phyloP scores from a whole-genome alignment of 2,113 vertebrate genomes.

The Hippocampus zosterae region DNA sequence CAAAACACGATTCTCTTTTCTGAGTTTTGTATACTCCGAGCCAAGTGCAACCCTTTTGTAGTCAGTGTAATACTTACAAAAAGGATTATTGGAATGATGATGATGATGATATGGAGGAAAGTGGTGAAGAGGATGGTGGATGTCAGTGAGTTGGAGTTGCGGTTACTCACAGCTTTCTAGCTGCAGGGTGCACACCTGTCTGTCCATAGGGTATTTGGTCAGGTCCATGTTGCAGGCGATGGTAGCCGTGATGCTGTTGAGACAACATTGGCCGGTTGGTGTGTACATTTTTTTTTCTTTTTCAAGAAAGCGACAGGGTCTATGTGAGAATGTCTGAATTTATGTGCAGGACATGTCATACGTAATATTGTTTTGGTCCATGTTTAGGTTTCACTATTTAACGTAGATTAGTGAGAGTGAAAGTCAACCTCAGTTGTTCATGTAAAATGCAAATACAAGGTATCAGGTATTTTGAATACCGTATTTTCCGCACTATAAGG shows the following conservation, averaged over 20 bases:
- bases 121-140: conserved; percentile 14
- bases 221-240: conserved; percentile 90
- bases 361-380: no score
- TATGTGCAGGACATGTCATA: no score
- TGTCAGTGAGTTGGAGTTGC: conserved; percentile 1
- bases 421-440: no score
- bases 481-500: no score
- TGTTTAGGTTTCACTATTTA: no score
- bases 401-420: no score
- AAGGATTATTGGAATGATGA: conserved; percentile 13
- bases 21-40: not conserved
- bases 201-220: conserved; percentile 91
- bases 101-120: conserved; percentile 16
- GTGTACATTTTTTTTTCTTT: not conserved
- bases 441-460: no score
- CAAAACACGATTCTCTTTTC: not conserved
- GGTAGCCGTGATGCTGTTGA: conserved; percentile 81
- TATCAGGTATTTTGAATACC: no score
- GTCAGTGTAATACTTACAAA: conserved; percentile 35
- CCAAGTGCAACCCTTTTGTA: not conserved
- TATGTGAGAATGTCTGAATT: no score
- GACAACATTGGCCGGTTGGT: conserved; percentile 4
- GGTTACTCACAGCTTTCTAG: conserved; percentile 87
- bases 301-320: no score
- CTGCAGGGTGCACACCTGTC: conserved; percentile 86